Base-by-base conservation (phyloP, 2,113 vertebrate genomes). In the Pseudopodoces humilis region DNA sequence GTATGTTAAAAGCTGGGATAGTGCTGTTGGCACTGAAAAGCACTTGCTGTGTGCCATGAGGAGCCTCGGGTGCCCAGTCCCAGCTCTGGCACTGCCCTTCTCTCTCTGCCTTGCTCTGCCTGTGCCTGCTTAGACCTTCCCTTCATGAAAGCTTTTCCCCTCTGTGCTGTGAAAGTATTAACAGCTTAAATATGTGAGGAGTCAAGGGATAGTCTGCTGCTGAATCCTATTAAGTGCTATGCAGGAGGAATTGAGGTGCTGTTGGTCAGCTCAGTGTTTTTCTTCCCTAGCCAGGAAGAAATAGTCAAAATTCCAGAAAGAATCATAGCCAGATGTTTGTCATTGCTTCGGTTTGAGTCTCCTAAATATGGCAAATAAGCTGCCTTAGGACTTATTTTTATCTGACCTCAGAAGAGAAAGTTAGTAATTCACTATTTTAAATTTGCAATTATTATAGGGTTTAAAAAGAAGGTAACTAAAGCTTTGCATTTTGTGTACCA, bases 351-450 rank as follows among this genome's bases (percentile, higher is more conserved):
- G 49, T 96, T 92, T 62, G 83, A 88, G 41, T 84, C 88, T 74
- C 96, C 97, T 97, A 98, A 98, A 97, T 98, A 97, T 95, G 97
- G 97, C 95, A 97, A 94, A 95, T 94, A 92, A 91, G 56, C 95
- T 58, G 93, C 94, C 67, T 93, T 69, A 56, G 78, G 95, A 71
- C 88, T 96, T 95, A 95, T 94, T 97, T 97, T 95, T 94, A 95
- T 89, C 95, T 94, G 84, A 83, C 96, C 95, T 98, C 94, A 96
- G 89, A 92, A 97, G 92, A 88, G 94, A 93, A 95, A 97, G 97
- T 95, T 93, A 97, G 97, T 96, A 94, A 97, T 97, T 97, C 92
- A 67, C 63, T 88, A 10, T 96, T 94, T 93, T 78, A 90, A 93
- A 90, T 88, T 64, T 79, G 43, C 69, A 69, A 72, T 90, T 96